Base-by-base conservation (phyloP, 2,888 invertebrate genomes). In the Parasteatoda lunata region DNA sequence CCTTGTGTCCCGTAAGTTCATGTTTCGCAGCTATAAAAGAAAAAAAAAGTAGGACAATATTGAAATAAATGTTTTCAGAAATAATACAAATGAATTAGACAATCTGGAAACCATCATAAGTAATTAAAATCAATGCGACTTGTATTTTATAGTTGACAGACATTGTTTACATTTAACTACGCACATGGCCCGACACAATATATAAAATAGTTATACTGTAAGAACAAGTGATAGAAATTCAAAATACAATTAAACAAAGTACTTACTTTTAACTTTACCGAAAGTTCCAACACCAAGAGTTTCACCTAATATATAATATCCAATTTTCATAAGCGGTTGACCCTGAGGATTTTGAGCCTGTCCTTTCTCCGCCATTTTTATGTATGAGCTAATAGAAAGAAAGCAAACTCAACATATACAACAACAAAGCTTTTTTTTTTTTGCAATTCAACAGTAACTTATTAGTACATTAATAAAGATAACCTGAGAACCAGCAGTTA, bases 231-330 rank as follows among this genome's bases (percentile, higher is more conserved):
- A 1, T 30, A 30, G 30, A 30, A 30, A 30, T 30, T 30, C 30
- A 30, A 30, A 30, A 30, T 30, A 30, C 30, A 30, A 30, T 30
- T 0, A 30, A 30, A 30, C 30, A 30, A 30, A 30, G 30, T 30
- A 89, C 93, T 91, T 92, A 95, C 95, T 98, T 94, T 99, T 99
- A 3, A 99, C 99, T 94, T 99, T 99, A 84, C 99, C 99, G 93
- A 99, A 99, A 5, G 99, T 99, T 51, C 99, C 99, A 64, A 98
- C 97, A 64, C 99, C 99, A 69, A 99, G 93, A 3, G 96, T 96
- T 91, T 95, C 95, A 45, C 99, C 98, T 76, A 99, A 93, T 79
- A 97, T 96, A 92, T 99, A 99, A 93, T 99, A 98, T 0, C 99
- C 99, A 91, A 98, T 99, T 93, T 98, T 98, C 59, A 98, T 96